Evolutionary conservation across 2,113 vertebrate species (phyloP), one percentile per base, ranked within the genome.

Genomic region (Nothobranchius kuhntae): DNA sequence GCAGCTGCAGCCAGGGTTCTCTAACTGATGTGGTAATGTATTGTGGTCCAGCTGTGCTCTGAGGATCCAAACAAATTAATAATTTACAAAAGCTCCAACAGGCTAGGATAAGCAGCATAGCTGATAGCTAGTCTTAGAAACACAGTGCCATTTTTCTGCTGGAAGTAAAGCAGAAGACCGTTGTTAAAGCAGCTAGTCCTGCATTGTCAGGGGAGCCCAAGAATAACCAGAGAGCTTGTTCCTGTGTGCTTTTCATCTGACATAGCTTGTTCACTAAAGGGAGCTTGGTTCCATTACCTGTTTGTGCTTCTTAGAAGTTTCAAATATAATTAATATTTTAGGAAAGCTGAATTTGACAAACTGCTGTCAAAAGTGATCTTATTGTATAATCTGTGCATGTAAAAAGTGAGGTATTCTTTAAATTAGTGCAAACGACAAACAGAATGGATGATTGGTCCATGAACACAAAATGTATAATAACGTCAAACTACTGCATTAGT

Each of bases 51-150:
- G 79, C 77, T 84, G 78, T 81, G 83, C 75, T 86, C 76, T 62
- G 73, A 76, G 72, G 69, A 83, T 87, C 81, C 80, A 85, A 88
- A 87, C 78, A 78, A 72, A 86, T 91, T 11, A 91, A 90, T 89
- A 84, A 90, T 92, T 91, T 26, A 91, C 59, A 55, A 66, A 54
- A 83, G 84, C 90, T 85, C 61, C 80, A 69, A 81, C 73, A 68
- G 68, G 62, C 80, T 74, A 50, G 51, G 60, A 78, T 69, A 80
- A 86, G 81, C 73, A 63, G 62, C 59, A 52, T 30, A 30, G 30
- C 30, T 30, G 30, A 30, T 60, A 51, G 53, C 46, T 30, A 56
- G 36, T 51, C 21, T 65, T 79, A 64, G 65, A 55, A 71, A 77
- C 63, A 46, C 55, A 42, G 15, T 51, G 58, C 35, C 8, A 36